Percentiles rank a stretch among this genome's conserved stretches.
Evolutionary conservation across 2,888 invertebrate species (phyloP).

Genomic region (Helicoverpa assulta): DNA sequence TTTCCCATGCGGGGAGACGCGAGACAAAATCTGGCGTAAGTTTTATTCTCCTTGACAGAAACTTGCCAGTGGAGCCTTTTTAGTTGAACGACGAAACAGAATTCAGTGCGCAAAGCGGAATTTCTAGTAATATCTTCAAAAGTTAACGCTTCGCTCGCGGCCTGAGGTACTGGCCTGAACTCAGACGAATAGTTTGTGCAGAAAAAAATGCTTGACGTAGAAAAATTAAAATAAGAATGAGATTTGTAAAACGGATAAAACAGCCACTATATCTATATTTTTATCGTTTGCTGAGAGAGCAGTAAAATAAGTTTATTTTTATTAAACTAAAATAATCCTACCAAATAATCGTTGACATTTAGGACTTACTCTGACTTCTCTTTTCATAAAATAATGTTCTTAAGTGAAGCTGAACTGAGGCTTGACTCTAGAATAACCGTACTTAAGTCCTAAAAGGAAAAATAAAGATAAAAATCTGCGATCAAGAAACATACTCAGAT

Average conservation of each 20-base stretch:
- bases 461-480: slow-evolving; percentile 24
- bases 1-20: slow-evolving; percentile 63
- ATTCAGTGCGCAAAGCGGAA: slow-evolving; percentile 58
- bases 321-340: not conserved
- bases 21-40: slow-evolving; percentile 64
- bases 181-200: slow-evolving; percentile 26
- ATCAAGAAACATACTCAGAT: slow-evolving; percentile 48
- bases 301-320: not conserved
- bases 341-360: not conserved
- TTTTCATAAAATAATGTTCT: not conserved
- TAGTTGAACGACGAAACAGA: slow-evolving; percentile 63
- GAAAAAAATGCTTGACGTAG: slow-evolving; percentile 18
- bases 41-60: slow-evolving; percentile 67
- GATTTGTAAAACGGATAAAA: not conserved
- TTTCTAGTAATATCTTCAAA: slow-evolving; percentile 61
- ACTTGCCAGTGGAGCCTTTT: slow-evolving; percentile 63
- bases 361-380: not conserved
- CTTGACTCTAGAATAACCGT: not conserved
- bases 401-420: not conserved
- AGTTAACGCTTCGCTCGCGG: slow-evolving; percentile 55
- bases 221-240: slow-evolving; percentile 3
- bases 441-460: not conserved
- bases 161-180: slow-evolving; percentile 28
- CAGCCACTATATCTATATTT: not conserved
- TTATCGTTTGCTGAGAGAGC: not conserved